Base-by-base conservation (phyloP, 2,797 vertebrate species). In the Chrysocyon brachyurus region DNA sequence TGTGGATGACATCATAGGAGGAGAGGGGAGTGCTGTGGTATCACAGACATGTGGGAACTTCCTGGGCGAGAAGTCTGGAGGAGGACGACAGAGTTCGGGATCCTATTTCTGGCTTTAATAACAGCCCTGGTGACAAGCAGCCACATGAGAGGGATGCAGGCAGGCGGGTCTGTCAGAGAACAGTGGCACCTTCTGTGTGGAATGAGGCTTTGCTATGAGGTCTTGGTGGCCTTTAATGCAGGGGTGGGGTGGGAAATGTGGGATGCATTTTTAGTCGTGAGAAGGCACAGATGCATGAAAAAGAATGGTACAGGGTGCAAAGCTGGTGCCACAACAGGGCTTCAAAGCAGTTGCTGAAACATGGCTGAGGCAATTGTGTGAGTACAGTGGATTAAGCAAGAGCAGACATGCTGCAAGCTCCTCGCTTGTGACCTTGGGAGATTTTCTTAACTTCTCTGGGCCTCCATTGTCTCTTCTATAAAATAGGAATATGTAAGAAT, bases 61-160 rank as follows among this genome's bases (percentile, higher is more conserved):
- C 87, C 90, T 64, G 93, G 56, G 86, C 91, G 89, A 97, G 90
- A 96, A 86, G 68, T 91, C 89, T 90, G 85, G 66, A 82, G 84
- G 94, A 97, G 96, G 78, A 81, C 66, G 49, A 6, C 17, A 68
- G 91, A 91, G 61, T 61, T 88, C 5, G 1, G 90, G 40, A 89
- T 86, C 63, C 92, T 97, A 97, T 97, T 97, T 97, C 93, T 95
- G 92, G 93, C 86, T 96, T 96, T 96, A 96, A 91, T 96, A 95
- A 97, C 92, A 98, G 73, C 83, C 46, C 82, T 96, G 33, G 77
- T 92, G 94, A 96, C 94, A 85, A 54, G 78, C 72, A 94, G 59
- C 54, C 49, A 56, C 52, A 19, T 12, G 73, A 31, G n/a, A 92
- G 11, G 77, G 93, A 36, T 19, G 6, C 54, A 61, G 88, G 78